These are phyloP conservation scores for Mechanitis messenoides DNA, from an alignment of 2,888 invertebrate species.

Conservation along the genomic window DNA sequence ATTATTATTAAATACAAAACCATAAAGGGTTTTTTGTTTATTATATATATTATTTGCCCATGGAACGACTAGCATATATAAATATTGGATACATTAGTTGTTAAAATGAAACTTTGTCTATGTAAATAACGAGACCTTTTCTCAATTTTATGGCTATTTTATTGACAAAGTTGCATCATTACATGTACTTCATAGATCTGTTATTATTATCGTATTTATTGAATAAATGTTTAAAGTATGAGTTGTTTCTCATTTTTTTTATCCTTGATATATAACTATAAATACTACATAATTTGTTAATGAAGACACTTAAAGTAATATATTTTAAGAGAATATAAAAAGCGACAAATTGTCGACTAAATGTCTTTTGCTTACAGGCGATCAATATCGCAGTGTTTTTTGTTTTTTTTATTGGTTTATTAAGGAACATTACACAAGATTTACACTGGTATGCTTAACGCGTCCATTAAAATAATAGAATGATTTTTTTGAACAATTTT, in stretches of 20 bases:
- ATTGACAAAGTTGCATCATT: constrained; percentile 28
- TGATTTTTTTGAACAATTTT: no score
- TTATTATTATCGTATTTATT: constrained; percentile 30
- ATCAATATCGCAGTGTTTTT: no score
- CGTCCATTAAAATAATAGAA: no score
- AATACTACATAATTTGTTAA: no score
- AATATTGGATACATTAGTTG: neutral
- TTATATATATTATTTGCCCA: neutral
- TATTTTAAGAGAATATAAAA: no score
- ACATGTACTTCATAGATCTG: constrained; percentile 19
- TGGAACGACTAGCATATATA: neutral
- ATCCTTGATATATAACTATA: no score
- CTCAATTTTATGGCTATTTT: constrained; percentile 20
- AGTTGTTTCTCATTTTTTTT: constrained; percentile 17
- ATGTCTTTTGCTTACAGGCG: no score
- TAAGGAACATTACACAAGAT: no score
- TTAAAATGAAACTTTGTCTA: constrained; percentile 27
- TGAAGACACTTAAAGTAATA: no score
- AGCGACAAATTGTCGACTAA: no score
- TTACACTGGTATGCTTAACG: no score
- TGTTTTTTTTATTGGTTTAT: no score
- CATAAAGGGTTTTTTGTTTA: neutral
- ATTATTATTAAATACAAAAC: neutral
- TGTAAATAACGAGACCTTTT: constrained; percentile 20
- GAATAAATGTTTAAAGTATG: constrained; percentile 34